Evolutionary conservation across 2,797 vertebrate genomes (phyloP).

Genomic region (Oreonectes daqikongensis): DNA sequence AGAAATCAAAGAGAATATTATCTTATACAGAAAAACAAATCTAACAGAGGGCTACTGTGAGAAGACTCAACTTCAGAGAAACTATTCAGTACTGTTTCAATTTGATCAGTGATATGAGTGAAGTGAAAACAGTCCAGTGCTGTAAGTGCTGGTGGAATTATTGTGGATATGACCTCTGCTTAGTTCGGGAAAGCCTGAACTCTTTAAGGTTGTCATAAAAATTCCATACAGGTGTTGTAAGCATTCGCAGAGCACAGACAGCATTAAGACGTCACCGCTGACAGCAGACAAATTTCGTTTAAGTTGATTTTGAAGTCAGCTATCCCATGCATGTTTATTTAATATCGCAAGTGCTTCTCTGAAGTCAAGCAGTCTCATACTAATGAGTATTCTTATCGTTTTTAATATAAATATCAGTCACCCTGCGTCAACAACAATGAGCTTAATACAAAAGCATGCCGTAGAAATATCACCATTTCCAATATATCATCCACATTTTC

Average conservation of each 20-base stretch:
- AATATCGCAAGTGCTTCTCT: slow-evolving; percentile 41
- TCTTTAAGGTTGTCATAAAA: not conserved
- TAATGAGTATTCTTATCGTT: slow-evolving; percentile 36
- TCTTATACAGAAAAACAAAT: slow-evolving; percentile 73
- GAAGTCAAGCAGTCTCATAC: slow-evolving; percentile 46
- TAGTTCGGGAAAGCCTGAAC: not conserved
- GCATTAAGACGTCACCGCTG: slow-evolving; percentile 22
- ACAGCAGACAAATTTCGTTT: not conserved
- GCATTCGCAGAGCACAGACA: slow-evolving; percentile 26
- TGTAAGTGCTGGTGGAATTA: slow-evolving; percentile 58
- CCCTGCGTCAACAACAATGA: slow-evolving; percentile 72
- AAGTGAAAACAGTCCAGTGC: slow-evolving; percentile 57
- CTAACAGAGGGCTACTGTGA: slow-evolving; percentile 66
- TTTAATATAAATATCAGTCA: slow-evolving; percentile 48
- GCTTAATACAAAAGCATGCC: slow-evolving; percentile 72
- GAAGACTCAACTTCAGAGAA: slow-evolving; percentile 67
- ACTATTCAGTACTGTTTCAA: slow-evolving; percentile 61
- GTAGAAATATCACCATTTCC: slow-evolving; percentile 64
- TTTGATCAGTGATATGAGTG: slow-evolving; percentile 54
- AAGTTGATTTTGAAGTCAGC: slow-evolving; percentile 1
- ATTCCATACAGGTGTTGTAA: slow-evolving; percentile 19
- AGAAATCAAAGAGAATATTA: slow-evolving; percentile 73
- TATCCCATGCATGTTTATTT: slow-evolving; percentile 22
- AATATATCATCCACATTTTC: slow-evolving; percentile 61
- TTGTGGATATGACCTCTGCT: not conserved